Conservation (phyloP, 2,888 invertebrate species). For the Epinotia demarniana region DNA sequence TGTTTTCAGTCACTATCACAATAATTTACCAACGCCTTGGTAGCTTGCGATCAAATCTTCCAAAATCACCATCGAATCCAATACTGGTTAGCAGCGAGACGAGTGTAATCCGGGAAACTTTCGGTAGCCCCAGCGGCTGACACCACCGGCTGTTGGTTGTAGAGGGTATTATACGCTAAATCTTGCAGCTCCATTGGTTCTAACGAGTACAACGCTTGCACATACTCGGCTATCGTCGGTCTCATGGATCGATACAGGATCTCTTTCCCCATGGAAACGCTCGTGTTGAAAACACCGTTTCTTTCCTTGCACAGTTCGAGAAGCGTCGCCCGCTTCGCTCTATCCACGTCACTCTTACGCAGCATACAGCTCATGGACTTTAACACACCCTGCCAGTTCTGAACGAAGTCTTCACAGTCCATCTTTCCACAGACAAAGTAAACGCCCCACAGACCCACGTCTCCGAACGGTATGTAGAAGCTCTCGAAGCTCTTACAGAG, state of each 20-base stretch:
- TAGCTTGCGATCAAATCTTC: background rate
- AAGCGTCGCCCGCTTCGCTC: conserved; percentile 62
- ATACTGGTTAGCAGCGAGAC: conserved; percentile 66
- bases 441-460: conserved; percentile 79
- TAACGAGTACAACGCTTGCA: conserved; percentile 44
- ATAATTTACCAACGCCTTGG: background rate
- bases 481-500: conserved; percentile 72
- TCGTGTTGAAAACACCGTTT: conserved; percentile 60
- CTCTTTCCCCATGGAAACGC: conserved; percentile 68
- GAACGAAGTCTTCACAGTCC: conserved; percentile 68
- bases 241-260: conserved; percentile 62
- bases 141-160: conserved; percentile 73
- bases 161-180: conserved; percentile 62
- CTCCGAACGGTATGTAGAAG: conserved; percentile 73
- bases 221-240: conserved; percentile 50
- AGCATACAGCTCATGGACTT: conserved; percentile 67
- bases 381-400: conserved; percentile 68
- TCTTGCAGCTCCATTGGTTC: conserved; percentile 48
- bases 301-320: conserved; percentile 59
- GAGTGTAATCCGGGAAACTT: conserved; percentile 69
- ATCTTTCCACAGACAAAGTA: conserved; percentile 67
- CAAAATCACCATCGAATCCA: conserved; percentile 68
- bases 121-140: conserved; percentile 76
- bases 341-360: conserved; percentile 58
- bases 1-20: conserved; percentile 1